Conservation (phyloP, 2,113 vertebrate genomes). For the Stercorarius parasiticus region DNA sequence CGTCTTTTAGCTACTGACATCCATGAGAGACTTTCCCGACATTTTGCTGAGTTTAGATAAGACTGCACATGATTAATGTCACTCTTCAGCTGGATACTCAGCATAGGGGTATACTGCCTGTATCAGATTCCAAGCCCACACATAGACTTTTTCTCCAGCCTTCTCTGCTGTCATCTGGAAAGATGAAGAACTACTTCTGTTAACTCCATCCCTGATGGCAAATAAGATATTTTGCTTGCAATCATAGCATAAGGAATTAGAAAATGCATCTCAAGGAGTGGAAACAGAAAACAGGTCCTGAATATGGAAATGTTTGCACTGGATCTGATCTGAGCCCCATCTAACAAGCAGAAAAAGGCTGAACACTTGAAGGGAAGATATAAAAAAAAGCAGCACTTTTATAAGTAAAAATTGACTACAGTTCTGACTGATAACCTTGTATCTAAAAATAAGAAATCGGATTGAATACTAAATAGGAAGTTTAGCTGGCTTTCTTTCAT, state of each 20-base stretch:
- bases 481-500: not conserved
- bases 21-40: not conserved
- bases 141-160: not conserved
- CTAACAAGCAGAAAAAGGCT: not conserved
- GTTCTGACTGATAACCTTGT: not conserved
- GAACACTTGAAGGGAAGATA: not conserved
- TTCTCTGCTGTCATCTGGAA: not conserved
- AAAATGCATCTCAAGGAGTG: not conserved
- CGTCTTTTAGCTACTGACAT: not conserved
- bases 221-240: not conserved
- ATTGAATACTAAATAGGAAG: not conserved
- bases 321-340: not conserved
- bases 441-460: not conserved
- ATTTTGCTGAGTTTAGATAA: slow-evolving; percentile 30
- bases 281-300: not conserved
- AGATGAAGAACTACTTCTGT: slow-evolving; percentile 10
- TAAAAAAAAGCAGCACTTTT: not conserved
- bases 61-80: slow-evolving; percentile 21
- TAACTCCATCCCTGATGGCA: not conserved
- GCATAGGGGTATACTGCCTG: not conserved
- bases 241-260: not conserved
- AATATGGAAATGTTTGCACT: not conserved
- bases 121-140: not conserved
- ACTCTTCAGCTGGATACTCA: not conserved
- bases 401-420: not conserved